These are phyloP conservation scores for Hartigia nigra DNA, from an alignment of 2,888 invertebrate species.

Conservation along the genomic window DNA sequence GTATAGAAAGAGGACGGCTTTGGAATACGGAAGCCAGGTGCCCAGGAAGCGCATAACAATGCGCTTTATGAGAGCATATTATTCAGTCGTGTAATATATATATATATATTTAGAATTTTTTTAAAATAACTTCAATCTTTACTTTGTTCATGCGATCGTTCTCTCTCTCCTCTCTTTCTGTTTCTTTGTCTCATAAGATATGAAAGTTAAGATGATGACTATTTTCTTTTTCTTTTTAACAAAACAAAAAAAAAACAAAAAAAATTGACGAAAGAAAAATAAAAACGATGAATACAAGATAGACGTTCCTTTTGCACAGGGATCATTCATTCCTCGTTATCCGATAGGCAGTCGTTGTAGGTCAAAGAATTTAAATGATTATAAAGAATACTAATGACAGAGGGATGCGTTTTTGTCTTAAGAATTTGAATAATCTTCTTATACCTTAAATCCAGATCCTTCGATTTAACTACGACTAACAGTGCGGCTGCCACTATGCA, in stretches of 20 bases:
- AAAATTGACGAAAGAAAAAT: not conserved
- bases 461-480: slow-evolving; percentile 4
- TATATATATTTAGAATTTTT: not conserved
- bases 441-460: slow-evolving; percentile 7
- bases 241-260: no score
- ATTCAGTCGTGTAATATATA: not conserved
- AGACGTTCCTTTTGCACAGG: not conserved
- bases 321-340: not conserved
- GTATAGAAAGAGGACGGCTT: not conserved
- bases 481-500: slow-evolving; percentile 26
- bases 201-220: not conserved
- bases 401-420: slow-evolving; percentile 13
- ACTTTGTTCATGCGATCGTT: not conserved
- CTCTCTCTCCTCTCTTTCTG: no score
- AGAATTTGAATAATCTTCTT: slow-evolving; percentile 17
- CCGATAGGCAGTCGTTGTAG: not conserved
- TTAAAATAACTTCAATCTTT: not conserved
- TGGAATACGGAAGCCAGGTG: not conserved
- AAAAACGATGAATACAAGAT: not conserved
- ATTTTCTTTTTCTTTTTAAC: not conserved
- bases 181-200: no score
- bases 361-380: not conserved
- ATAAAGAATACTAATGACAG: slow-evolving; percentile 19
- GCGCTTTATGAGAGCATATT: not conserved
- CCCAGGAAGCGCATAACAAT: not conserved